Percentiles rank a stretch among this genome's conserved stretches.
Evolutionary conservation across 2,797 vertebrate genomes (phyloP).

Genomic region (Crenuchus spilurus): DNA sequence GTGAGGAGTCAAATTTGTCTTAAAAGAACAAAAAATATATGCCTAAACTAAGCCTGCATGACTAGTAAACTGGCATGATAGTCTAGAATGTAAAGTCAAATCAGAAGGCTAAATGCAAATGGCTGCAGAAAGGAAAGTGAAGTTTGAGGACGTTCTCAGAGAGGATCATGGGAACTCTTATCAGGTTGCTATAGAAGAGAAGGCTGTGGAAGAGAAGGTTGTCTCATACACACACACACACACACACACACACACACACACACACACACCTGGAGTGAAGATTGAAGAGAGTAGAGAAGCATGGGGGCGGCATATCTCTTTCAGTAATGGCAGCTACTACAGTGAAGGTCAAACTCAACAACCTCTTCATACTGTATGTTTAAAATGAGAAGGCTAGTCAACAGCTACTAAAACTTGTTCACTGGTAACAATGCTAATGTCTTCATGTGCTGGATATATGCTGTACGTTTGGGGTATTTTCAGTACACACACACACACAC

Average conservation of each 20-base stretch:
- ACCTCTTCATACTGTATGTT: neutral
- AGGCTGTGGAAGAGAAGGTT: slow-evolving; percentile 5
- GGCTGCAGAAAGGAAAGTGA: neutral
- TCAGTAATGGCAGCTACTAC: slow-evolving; percentile 9
- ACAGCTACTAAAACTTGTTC: neutral
- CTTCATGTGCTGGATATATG: neutral
- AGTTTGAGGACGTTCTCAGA: neutral
- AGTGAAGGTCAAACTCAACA: slow-evolving; percentile 13
- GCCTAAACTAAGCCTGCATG: too few species aligned
- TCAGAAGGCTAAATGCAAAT: neutral
- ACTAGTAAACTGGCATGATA: too few species aligned
- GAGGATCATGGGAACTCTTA: slow-evolving; percentile 18
- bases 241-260: slow-evolving; percentile 23
- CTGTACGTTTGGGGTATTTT: neutral
- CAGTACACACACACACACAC: slow-evolving; percentile 4
- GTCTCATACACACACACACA: slow-evolving; percentile 2
- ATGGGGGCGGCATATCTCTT: slow-evolving; percentile 6
- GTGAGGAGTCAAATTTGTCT: too few species aligned
- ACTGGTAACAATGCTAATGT: neutral
- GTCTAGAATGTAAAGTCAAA: too few species aligned
- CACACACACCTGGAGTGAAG: neutral
- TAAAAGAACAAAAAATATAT: too few species aligned
- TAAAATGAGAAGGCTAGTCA: neutral
- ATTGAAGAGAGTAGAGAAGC: neutral
- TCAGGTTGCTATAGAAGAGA: neutral